Percentiles rank a stretch among this genome's conserved stretches.
phyloP scores from a whole-genome alignment of 2,888 invertebrate species.

The Zhengitettix transpicula region DNA sequence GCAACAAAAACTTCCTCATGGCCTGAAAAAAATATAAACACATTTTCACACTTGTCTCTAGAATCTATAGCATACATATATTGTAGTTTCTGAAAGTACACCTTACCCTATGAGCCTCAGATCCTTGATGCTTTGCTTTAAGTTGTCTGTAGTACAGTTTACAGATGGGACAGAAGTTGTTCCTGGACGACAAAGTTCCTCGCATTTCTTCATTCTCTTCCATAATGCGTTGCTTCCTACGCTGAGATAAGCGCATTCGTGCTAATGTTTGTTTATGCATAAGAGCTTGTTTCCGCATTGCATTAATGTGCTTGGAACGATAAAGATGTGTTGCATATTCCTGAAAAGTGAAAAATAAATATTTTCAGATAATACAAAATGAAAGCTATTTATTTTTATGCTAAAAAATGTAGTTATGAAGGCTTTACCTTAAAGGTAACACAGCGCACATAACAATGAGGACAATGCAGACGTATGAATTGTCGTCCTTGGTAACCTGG shows the following conservation, averaged over 20 bases:
- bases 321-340: conserved; percentile 58
- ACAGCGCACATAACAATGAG: conserved; percentile 59
- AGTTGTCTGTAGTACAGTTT: conserved; percentile 59
- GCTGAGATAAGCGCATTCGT: conserved; percentile 63
- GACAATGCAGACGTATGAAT: conserved; percentile 57
- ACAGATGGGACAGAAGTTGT: conserved; percentile 57
- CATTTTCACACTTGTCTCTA: too few species aligned
- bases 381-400: too few species aligned
- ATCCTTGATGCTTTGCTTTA: conserved; percentile 59
- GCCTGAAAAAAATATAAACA: conserved; percentile 37
- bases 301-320: conserved; percentile 50
- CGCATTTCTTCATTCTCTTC: conserved; percentile 42
- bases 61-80: too few species aligned
- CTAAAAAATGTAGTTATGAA: too few species aligned
- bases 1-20: conserved; percentile 72
- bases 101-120: conserved; percentile 44
- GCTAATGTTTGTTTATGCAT: conserved; percentile 57
- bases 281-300: conserved; percentile 56
- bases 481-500: conserved; percentile 15
- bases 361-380: too few species aligned
- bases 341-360: conserved; percentile 24
- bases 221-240: conserved; percentile 60
- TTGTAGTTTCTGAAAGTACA: too few species aligned
- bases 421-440: conserved; percentile 46
- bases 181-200: conserved; percentile 40